Base-by-base conservation (phyloP, 1,140 invertebrate genomes). In the Campoletis sonorensis region DNA sequence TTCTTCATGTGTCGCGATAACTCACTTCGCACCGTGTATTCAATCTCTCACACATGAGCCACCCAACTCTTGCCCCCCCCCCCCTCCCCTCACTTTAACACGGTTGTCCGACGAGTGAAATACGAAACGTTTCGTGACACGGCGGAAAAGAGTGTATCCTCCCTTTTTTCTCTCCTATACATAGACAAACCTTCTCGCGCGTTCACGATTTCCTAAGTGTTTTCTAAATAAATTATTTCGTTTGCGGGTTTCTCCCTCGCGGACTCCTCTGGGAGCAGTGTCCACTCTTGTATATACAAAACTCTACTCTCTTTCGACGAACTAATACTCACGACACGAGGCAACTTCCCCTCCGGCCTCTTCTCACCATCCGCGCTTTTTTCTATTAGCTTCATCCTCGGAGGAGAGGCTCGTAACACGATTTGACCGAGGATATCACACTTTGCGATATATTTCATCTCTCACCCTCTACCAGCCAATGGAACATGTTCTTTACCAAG, bases 141-240 rank as follows among this genome's bases (percentile, higher is more conserved):
- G 77, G 71, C 68, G 80, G 72, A 82, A 80, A 78, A 75, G 81
- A 81, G 73, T n/a, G 78, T 58, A 79, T 61, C 80, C 76, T 79
- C 77, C 61, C 67, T 68, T 58, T 75, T 64, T 68, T 68, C 70
- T 75, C 21, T 58, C 13, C 18, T 58, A 58, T 21, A 21, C 18
- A 58, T 58, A 23, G 18, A n/a, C 54, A 23, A n/a, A 58, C 54
- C 37, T 40, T 21, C 40, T n/a, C n/a, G 21, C 33, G 21, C 23
- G 21, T 26, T 23, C 61, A 64, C 73, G 54, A 77, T 77, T 77
- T 23, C 73, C 73, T 40, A 64, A 77, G 73, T 77, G 73, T 77
- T 77, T 77, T 27, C 30, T 77, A 77, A 77, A 77, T 77, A 77
- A 77, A 77, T 77, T 37, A 77, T 77, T 77, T 33, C 51, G 73